These are phyloP conservation scores for Lissocephala sabroskyi DNA, from an alignment of 2,888 invertebrate genomes.

Conservation along the genomic window DNA sequence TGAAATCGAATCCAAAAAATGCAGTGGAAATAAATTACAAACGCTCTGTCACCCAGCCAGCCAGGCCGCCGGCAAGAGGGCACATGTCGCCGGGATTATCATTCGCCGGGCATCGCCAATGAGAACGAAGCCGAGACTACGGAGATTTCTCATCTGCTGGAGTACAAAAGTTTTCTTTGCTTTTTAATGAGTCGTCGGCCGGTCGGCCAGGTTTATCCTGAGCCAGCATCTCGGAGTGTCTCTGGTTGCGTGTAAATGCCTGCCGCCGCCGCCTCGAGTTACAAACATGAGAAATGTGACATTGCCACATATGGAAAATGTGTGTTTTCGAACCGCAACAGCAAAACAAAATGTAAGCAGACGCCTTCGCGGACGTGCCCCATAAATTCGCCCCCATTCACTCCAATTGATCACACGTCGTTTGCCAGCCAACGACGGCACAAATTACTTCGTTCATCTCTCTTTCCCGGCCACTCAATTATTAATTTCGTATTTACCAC, in stretches of 20 bases:
- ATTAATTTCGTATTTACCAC: slow-evolving; percentile 64
- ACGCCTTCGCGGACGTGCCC: slow-evolving; percentile 2
- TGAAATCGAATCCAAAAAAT: slow-evolving; percentile 63
- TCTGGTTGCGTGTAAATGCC: slow-evolving; percentile 52
- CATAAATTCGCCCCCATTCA: slow-evolving; percentile 26
- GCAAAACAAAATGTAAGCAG: slow-evolving; percentile 30
- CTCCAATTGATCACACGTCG: slow-evolving; percentile 27
- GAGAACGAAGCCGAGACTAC: too few species aligned
- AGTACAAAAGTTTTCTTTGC: slow-evolving; percentile 2
- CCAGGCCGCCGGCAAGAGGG: slow-evolving; percentile 30
- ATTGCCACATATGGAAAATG: slow-evolving; percentile 34
- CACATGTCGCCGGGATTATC: slow-evolving; percentile 59
- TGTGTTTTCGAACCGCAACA: slow-evolving; percentile 11
- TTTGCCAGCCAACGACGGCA: slow-evolving; percentile 29
- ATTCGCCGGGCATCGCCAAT: slow-evolving; percentile 42
- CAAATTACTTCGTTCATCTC: slow-evolving; percentile 7
- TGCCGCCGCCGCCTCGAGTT: slow-evolving; percentile 48
- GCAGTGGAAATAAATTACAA: slow-evolving; percentile 65
- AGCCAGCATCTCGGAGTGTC: not conserved
- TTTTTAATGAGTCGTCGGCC: not conserved
- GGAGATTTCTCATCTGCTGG: too few species aligned
- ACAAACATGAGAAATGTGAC: slow-evolving; percentile 57
- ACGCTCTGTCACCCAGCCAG: slow-evolving; percentile 60
- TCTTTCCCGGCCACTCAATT: slow-evolving; percentile 42
- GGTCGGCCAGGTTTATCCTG: slow-evolving; percentile 3